These are phyloP conservation scores for Epinephelus cyanopodus DNA, from an alignment of 2,113 vertebrate genomes.

Conservation along the genomic window DNA sequence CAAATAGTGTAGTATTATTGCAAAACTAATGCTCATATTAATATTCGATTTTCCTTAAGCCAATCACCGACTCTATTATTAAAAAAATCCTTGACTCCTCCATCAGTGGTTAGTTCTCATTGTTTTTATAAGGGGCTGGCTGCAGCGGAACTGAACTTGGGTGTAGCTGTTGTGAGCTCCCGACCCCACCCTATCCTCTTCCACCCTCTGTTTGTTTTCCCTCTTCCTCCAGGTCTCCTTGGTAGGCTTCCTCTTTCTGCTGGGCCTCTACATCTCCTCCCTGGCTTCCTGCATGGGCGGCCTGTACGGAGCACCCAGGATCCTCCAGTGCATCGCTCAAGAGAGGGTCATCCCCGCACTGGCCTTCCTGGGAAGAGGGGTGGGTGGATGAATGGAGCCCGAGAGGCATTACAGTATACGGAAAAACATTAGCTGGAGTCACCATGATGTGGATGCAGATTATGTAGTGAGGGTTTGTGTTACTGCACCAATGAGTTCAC, in stretches of 20 bases:
- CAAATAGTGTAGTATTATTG: neutral
- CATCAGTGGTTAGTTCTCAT: slow-evolving; percentile 45
- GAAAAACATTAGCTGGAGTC: neutral
- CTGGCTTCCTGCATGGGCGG: slow-evolving; percentile 98
- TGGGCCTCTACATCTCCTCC: slow-evolving; percentile 97
- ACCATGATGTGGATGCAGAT: slow-evolving; percentile 8
- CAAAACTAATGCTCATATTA: neutral
- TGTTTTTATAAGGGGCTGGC: slow-evolving; percentile 76
- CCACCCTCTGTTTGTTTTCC: slow-evolving; percentile 81
- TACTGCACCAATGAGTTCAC: neutral
- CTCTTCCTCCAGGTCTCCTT: slow-evolving; percentile 92
- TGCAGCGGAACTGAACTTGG: slow-evolving; percentile 79
- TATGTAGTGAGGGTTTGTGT: slow-evolving; percentile 9
- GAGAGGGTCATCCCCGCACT: slow-evolving; percentile 94
- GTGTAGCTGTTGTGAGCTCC: slow-evolving; percentile 74
- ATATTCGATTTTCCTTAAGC: neutral
- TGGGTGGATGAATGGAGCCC: slow-evolving; percentile 80
- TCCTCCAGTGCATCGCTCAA: slow-evolving; percentile 96
- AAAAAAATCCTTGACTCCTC: slow-evolving; percentile 31
- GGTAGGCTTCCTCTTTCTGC: slow-evolving; percentile 96
- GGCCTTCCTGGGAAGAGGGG: slow-evolving; percentile 89
- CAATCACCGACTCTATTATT: slow-evolving; percentile 1
- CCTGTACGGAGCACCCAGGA: slow-evolving; percentile 95
- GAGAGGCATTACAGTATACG: neutral
- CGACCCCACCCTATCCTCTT: slow-evolving; percentile 79